Evolutionary conservation across 2,113 vertebrate genomes (phyloP).

Genomic region (Lipophrys pholis): DNA sequence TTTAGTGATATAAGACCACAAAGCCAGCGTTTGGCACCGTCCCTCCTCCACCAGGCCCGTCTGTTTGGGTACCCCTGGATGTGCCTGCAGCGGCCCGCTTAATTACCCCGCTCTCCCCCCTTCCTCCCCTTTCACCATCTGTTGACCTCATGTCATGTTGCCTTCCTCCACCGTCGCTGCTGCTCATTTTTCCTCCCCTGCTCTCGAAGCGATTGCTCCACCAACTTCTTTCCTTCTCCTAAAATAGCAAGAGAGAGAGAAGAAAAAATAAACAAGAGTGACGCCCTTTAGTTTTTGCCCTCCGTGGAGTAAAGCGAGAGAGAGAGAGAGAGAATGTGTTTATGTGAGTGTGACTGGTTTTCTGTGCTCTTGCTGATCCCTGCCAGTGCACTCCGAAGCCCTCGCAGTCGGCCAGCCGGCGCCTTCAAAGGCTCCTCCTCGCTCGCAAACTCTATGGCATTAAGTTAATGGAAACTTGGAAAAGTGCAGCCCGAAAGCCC

Average conservation of each 20-base stretch:
- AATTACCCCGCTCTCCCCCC: slow-evolving; percentile 51
- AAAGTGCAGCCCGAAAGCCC: slow-evolving; percentile 18
- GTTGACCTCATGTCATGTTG: slow-evolving; percentile 80
- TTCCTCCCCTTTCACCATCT: slow-evolving; percentile 73
- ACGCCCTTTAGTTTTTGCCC: slow-evolving; percentile 64
- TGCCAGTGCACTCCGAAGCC: slow-evolving; percentile 45
- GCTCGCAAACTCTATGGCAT: slow-evolving; percentile 47
- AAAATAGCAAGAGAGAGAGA: slow-evolving; percentile 73
- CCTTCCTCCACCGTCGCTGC: slow-evolving; percentile 65
- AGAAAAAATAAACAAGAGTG: slow-evolving; percentile 71
- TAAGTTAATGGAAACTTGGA: slow-evolving; percentile 63
- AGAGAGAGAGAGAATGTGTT: slow-evolving; percentile 18
- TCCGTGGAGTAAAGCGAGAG: slow-evolving; percentile 26
- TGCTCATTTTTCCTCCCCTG: slow-evolving; percentile 25
- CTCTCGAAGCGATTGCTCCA: slow-evolving; percentile 52
- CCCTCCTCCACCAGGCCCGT: slow-evolving; percentile 44
- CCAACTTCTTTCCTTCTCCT: slow-evolving; percentile 67
- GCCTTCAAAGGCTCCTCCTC: slow-evolving; percentile 62
- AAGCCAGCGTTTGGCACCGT: slow-evolving; percentile 20
- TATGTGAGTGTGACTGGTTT: slow-evolving; percentile 49
- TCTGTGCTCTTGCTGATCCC: slow-evolving; percentile 55
- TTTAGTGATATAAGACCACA: slow-evolving; percentile 9
- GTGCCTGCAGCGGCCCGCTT: slow-evolving; percentile 51
- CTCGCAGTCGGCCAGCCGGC: slow-evolving; percentile 38
- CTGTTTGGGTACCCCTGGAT: slow-evolving; percentile 30